Evolutionary conservation across 2,888 invertebrate species (phyloP), one percentile per base, ranked within the genome.

Genomic region (Sminthurides aquaticus): DNA sequence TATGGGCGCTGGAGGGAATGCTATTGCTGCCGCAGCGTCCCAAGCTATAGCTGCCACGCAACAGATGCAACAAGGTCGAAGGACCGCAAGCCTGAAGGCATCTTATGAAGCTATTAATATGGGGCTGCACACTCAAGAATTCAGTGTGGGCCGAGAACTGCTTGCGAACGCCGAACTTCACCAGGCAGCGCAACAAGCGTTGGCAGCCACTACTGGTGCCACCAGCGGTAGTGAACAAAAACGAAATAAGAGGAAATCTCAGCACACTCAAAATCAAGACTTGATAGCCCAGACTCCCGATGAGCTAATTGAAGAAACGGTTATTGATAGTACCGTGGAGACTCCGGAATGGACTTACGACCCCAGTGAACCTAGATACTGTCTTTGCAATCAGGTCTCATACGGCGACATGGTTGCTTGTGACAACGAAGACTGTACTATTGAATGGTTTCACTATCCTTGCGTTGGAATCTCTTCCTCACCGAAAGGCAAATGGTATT

Each of bases 371-470:
- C 96, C 95, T 0, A 83, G 90, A 74, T 97, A 97, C 80, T 97
- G 96, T 79, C 86, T 95, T 75, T 97, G 97, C 80, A 95, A 96
- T 81, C 94, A 97, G 80, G 93, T 96, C 24, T 94, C 94, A 0
- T 97, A 96, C 77, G 97, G 97, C 0, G 94, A 95, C 78, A 98
- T 98, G 98, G 96, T 99, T 54, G 98, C 97, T 68, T 98, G 99
- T 81, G 98, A 99, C 81, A 97, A 97, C 79, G 90, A 91, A 79
- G 91, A 93, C 90, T 99, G 98, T 80, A 93, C 93, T 1, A 93
- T 91, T 77, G 96, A 98, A 80, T 99, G 99, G 99, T 99, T 98
- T 81, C 98, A 99, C 81, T 98, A 97, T 81, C 91, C 91, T 3
- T 99, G 99, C 79, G 98, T 99, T 60, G 93, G 92, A 58, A 91